Evolutionary conservation across 2,888 invertebrate species (phyloP).

Genomic region (Drosophila parthenogenetica): DNA sequence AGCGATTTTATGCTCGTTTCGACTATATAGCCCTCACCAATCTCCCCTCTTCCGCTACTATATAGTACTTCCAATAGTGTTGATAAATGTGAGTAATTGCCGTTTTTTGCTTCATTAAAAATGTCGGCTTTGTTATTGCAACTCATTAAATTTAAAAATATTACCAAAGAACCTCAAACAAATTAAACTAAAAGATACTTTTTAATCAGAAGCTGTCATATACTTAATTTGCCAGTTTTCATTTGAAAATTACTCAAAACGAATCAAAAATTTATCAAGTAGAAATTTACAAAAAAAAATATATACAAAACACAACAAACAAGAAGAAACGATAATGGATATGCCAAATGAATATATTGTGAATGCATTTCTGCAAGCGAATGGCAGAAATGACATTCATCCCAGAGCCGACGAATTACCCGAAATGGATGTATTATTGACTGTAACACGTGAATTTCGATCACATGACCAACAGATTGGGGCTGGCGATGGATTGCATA

Average conservation of each 20-base stretch:
- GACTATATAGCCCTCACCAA: constrained; percentile 15
- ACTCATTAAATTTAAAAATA: constrained; percentile 60
- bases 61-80: constrained; percentile 67
- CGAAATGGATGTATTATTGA: neutral
- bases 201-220: neutral
- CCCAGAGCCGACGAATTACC: neutral
- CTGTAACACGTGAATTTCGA: neutral
- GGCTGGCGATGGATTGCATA: constrained; percentile 52
- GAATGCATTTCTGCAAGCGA: constrained; percentile 15
- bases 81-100: constrained; percentile 68
- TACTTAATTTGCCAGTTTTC: constrained; percentile 5
- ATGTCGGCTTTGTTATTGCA: constrained; percentile 42
- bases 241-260: neutral
- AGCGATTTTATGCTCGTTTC: constrained; percentile 63
- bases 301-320: neutral
- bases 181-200: neutral
- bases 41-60: neutral
- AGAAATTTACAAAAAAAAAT: constrained; percentile 12
- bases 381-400: neutral
- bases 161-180: constrained; percentile 5
- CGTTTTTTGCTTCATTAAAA: constrained; percentile 79
- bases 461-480: constrained; percentile 7
- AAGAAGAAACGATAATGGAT: constrained; percentile 26
- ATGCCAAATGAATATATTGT: constrained; percentile 29
- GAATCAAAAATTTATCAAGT: constrained; percentile 6